These are phyloP conservation scores for Agrypnus murinus DNA, from an alignment of 2,888 invertebrate genomes.

Conservation along the genomic window DNA sequence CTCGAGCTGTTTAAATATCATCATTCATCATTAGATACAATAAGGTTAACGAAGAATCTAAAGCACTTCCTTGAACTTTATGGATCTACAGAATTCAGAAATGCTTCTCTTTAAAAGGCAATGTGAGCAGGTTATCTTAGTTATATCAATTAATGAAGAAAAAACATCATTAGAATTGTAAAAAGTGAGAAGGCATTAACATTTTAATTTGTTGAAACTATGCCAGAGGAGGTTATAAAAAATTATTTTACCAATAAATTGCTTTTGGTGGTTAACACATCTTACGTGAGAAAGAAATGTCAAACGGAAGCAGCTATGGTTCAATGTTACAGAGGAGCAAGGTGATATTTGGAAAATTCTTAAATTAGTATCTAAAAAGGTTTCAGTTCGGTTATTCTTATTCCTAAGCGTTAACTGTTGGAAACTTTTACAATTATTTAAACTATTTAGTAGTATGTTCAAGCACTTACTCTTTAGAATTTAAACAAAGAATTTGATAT, in stretches of 20 bases:
- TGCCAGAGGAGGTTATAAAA: constrained; percentile 9
- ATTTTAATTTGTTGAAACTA: constrained; percentile 12
- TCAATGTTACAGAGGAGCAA: no score
- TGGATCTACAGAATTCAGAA: neutral
- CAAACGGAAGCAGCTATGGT: no score
- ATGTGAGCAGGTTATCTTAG: constrained; percentile 8
- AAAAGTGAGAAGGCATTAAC: constrained; percentile 14
- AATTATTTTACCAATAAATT: constrained; percentile 2
- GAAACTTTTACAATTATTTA: no score
- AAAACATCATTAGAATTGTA: neutral
- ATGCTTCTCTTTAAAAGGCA: constrained; percentile 22
- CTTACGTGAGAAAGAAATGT: no score
- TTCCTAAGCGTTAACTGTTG: no score
- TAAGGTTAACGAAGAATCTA: constrained; percentile 1
- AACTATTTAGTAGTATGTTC: no score
- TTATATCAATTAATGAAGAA: neutral
- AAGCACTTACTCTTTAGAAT: no score
- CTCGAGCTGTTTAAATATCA: no score
- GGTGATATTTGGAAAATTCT: no score
- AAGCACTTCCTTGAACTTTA: constrained; percentile 31
- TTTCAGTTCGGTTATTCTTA: no score
- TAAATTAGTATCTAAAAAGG: no score
- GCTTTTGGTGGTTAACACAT: neutral
- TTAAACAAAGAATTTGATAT: neutral
- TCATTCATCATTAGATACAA: neutral